Conservation (phyloP, 2,797 vertebrate genomes). For the Coregonus suidteri region DNA sequence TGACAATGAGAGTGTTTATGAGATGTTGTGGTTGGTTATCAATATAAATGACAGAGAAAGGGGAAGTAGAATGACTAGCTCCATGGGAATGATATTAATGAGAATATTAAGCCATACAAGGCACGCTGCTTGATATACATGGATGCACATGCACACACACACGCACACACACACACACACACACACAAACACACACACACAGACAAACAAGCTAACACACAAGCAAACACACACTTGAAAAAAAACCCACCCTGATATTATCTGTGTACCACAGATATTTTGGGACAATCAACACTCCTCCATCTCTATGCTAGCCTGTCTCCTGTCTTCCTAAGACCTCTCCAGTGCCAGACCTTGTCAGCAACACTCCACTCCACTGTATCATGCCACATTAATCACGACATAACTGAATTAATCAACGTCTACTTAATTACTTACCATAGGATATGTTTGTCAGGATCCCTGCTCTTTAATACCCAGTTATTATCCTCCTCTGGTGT, state of each 20-base stretch:
- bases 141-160: too few relatives aligned
- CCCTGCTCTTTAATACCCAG: not conserved
- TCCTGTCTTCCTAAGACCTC: not conserved
- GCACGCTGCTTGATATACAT: too few relatives aligned
- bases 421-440: conserved; percentile 8
- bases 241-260: too few relatives aligned
- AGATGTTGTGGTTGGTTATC: not conserved
- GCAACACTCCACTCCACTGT: conserved; percentile 29
- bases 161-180: too few relatives aligned
- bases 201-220: too few relatives aligned
- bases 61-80: not conserved
- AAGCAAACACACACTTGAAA: too few relatives aligned
- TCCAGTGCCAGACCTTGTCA: conserved; percentile 42
- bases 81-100: not conserved
- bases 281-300: too few relatives aligned
- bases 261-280: too few relatives aligned
- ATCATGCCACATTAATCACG: conserved; percentile 28
- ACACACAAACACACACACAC: too few relatives aligned
- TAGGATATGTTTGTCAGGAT: not conserved
- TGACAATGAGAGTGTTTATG: not conserved
- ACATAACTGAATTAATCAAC: conserved; percentile 18
- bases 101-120: conserved; percentile 8
- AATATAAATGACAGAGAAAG: not conserved
- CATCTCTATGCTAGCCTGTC: not conserved
- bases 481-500: not conserved